A percentile compares a stretch with the other conserved stretches of the same genome.
These are phyloP conservation scores for Colistium nudipinnis DNA, from an alignment of 2,113 vertebrate species.

Conservation along the genomic window DNA sequence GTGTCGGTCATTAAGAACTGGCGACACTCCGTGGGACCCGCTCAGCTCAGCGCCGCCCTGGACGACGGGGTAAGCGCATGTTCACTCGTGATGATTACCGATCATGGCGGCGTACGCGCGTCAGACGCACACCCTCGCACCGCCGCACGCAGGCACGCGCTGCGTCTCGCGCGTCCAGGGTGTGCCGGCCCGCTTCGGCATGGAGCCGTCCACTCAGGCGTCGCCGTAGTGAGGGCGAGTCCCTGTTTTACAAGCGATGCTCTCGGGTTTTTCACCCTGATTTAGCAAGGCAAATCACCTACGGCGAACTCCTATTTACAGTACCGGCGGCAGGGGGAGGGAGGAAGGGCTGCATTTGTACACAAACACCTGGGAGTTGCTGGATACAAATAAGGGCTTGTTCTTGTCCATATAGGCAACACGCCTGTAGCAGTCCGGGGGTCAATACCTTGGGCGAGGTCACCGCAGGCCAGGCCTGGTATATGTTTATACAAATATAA, in stretches of 20 bases:
- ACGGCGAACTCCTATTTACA: slow-evolving; percentile 12
- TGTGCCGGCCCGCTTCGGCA: slow-evolving; percentile 32
- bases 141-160: slow-evolving; percentile 9
- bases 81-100: no score
- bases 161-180: slow-evolving; percentile 31
- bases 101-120: slow-evolving; percentile 3
- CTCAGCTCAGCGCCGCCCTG: slow-evolving; percentile 44
- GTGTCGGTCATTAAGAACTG: slow-evolving; percentile 71
- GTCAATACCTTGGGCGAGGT: slow-evolving; percentile 14
- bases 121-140: slow-evolving; percentile 14
- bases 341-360: not conserved
- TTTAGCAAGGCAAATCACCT: slow-evolving; percentile 65
- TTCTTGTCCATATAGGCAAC: not conserved
- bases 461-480: not conserved
- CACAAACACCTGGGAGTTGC: slow-evolving; percentile 32
- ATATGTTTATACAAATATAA: no score
- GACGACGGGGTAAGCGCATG: slow-evolving; percentile 81
- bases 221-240: slow-evolving; percentile 12
- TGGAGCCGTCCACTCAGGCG: slow-evolving; percentile 20
- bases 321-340: not conserved
- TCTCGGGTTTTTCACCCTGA: slow-evolving; percentile 46
- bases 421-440: not conserved
- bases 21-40: slow-evolving; percentile 77
- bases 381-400: slow-evolving; percentile 23
- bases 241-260: slow-evolving; percentile 22